Conservation (phyloP, 1,140 invertebrate genomes). For the Nautilus pompilius region DNA sequence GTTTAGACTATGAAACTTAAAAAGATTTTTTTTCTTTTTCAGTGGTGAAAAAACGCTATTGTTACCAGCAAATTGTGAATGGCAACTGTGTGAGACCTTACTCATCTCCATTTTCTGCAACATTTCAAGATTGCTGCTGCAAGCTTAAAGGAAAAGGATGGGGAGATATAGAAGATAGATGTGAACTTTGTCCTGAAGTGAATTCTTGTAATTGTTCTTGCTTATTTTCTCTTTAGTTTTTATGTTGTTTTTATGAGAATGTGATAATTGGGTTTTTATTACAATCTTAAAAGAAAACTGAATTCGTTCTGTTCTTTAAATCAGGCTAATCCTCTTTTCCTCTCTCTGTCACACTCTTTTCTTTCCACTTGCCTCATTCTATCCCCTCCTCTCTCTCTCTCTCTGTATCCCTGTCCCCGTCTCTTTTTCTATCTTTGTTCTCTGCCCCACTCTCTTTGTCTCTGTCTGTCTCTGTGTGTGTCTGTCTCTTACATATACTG, state of each 20-base stretch:
- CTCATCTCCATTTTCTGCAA: constrained; percentile 67
- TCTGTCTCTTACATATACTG: background rate
- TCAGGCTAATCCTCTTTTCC: constrained; percentile 1
- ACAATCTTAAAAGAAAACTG: too few species aligned
- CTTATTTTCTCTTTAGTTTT: background rate
- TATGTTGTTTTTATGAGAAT: too few species aligned
- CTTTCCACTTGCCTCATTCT: background rate
- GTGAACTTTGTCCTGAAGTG: constrained; percentile 68
- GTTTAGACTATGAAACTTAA: too few species aligned
- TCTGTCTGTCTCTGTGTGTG: constrained; percentile 5
- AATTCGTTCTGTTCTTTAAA: too few species aligned
- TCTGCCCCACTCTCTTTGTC: background rate
- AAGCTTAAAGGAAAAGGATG: constrained; percentile 75
- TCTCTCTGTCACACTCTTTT: background rate
- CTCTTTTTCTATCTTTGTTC: background rate
- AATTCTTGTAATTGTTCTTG: background rate
- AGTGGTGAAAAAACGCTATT: constrained; percentile 59
- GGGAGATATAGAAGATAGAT: constrained; percentile 63
- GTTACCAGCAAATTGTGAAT: constrained; percentile 69
- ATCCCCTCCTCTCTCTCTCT: background rate
- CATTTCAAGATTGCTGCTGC: constrained; percentile 84
- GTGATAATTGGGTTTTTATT: too few species aligned
- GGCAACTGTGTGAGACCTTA: constrained; percentile 72
- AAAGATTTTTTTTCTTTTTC: constrained; percentile 13
- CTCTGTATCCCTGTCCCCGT: background rate